Base-by-base conservation (phyloP, 2,113 vertebrate genomes). In the Anolis sagrei region DNA sequence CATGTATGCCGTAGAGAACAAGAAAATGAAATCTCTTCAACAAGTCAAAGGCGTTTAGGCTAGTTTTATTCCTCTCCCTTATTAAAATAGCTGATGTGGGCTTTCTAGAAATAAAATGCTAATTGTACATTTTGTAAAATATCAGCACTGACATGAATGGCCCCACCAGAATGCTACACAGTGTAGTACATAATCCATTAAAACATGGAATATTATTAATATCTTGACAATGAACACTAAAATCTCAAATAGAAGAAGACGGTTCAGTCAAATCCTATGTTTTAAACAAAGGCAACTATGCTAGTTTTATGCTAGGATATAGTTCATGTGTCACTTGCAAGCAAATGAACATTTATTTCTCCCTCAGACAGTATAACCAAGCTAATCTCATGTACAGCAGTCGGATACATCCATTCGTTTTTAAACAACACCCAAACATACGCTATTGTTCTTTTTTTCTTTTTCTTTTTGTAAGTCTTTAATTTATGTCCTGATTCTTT, bases 401-500 rank as follows among this genome's bases (percentile, higher is more conserved):
- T 86, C 88, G 74, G 81, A 84, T 70, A 69, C 9, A 79, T 81
- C 79, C 48, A 69, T 83, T 89, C 19, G 51, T 83, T 69, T 48
- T 58, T 54, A 80, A 86, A 75, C 27, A n/a, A 66, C 14, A 25
- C n/a, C 61, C 39, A 36, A 21, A 4, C 32, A 66, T 27, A 66
- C 5, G 75, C 4, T 32, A 7, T 32, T n/a, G 19, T 48, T 64
- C 29, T 9, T 83, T 5, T n/a, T n/a, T n/a, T n/a, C n/a, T n/a
- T n/a, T n/a, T n/a, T n/a, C n/a, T n/a, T n/a, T 32, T 62, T 64
- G n/a, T 23, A 78, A 76, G 68, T 32, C 4, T 32, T 14, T 0
- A 51, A 54, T 86, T 97, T 92, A 97, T 36, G 95, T 98, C 95
- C 95, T 97, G 90, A 96, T 91, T 91, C 94, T 95, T 95, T 98